phyloP scores from a whole-genome alignment of 2,797 vertebrate species.

The Chiroxiphia lanceolata region DNA sequence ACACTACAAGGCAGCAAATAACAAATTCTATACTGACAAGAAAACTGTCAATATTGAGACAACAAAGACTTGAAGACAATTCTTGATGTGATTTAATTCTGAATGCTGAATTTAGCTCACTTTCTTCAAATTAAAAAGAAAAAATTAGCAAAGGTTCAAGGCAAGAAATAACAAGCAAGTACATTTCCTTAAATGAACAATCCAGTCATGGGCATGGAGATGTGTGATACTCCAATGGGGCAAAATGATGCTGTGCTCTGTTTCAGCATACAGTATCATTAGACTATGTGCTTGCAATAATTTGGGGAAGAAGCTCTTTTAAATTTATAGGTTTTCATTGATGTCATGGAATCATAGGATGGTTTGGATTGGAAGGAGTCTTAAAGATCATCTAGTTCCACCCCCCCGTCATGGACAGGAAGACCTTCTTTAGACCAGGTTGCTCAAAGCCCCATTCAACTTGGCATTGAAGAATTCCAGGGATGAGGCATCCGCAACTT shows the following conservation, averaged over 20 bases:
- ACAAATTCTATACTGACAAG: neutral
- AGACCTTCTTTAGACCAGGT: neutral
- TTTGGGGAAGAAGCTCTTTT: neutral
- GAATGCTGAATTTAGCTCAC: neutral
- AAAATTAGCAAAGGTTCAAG: neutral
- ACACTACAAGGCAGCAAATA: neutral
- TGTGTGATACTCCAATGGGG: neutral
- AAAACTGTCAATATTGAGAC: neutral
- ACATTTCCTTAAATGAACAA: neutral
- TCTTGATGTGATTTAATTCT: neutral
- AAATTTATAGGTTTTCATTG: neutral
- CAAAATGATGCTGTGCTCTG: neutral
- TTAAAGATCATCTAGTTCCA: neutral
- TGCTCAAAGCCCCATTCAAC: neutral
- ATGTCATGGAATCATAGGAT: neutral
- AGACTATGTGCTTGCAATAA: neutral
- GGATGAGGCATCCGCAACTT: neutral
- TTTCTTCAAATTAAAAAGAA: neutral
- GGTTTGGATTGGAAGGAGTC: neutral
- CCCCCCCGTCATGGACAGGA: accelerated
- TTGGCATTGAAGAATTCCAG: neutral
- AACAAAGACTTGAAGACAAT: neutral
- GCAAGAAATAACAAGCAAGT: neutral
- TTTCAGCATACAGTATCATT: neutral
- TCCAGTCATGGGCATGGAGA: neutral